Percentiles rank a stretch among this genome's conserved stretches.
phyloP scores from a whole-genome alignment of 2,797 vertebrate species.

The Etheostoma perlongum region DNA sequence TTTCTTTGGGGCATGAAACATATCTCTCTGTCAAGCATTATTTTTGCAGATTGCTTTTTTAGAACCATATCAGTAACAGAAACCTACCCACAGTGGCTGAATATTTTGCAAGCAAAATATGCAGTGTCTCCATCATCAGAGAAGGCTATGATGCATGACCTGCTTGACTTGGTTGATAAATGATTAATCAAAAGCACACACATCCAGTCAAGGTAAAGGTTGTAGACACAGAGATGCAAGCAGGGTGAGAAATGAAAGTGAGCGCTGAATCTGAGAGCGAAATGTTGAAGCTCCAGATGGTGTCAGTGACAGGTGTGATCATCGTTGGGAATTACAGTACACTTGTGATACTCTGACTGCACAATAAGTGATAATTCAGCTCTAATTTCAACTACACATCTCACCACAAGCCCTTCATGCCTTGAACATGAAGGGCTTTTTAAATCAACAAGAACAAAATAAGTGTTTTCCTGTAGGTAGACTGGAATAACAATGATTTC shows the following conservation, averaged over 20 bases:
- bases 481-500: background rate
- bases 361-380: constrained; percentile 60
- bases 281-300: constrained; percentile 63
- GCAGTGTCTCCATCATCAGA: constrained; percentile 67
- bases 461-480: background rate
- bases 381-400: constrained; percentile 64
- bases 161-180: constrained; percentile 70
- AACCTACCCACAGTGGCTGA: constrained; percentile 16
- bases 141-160: constrained; percentile 69
- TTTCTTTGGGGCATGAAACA: constrained; percentile 41
- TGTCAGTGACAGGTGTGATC: constrained; percentile 68
- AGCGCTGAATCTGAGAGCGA: constrained; percentile 32
- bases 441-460: constrained; percentile 16
- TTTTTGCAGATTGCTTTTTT: constrained; percentile 28
- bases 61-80: constrained; percentile 32
- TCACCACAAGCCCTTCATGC: background rate
- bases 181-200: constrained; percentile 74
- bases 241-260: constrained; percentile 27
- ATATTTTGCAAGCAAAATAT: constrained; percentile 58
- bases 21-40: background rate
- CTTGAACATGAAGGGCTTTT: constrained; percentile 31
- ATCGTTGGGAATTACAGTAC: constrained; percentile 60
- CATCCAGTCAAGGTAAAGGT: constrained; percentile 38
- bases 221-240: constrained; percentile 46
- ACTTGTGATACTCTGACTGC: constrained; percentile 55